phyloP scores from a whole-genome alignment of 2,888 invertebrate species.

The Amaurobius ferox region DNA sequence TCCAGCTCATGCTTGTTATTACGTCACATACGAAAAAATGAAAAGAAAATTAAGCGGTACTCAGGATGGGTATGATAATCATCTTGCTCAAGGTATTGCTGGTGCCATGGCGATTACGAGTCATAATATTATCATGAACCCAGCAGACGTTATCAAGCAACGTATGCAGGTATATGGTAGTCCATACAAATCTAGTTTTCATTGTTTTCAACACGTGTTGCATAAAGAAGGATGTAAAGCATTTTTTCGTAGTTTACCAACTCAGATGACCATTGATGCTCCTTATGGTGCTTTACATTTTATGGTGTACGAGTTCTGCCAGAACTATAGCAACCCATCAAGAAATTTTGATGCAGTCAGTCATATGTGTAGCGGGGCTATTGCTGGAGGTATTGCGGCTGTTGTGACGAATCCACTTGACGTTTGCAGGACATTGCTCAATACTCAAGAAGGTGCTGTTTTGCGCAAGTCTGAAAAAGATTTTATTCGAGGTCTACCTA shows the following conservation, averaged over 20 bases:
- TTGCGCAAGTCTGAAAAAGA: neutral
- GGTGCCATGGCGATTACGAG: slow-evolving; percentile 37
- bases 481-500: slow-evolving; percentile 29
- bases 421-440: slow-evolving; percentile 44
- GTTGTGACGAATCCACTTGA: slow-evolving; percentile 46
- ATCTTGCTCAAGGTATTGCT: slow-evolving; percentile 22
- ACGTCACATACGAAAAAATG: slow-evolving; percentile 34
- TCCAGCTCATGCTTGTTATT: slow-evolving; percentile 51
- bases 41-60: slow-evolving; percentile 41
- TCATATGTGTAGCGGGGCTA: slow-evolving; percentile 30
- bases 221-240: slow-evolving; percentile 23
- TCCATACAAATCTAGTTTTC: slow-evolving; percentile 27
- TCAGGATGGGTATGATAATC: slow-evolving; percentile 30
- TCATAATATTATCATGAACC: slow-evolving; percentile 55
- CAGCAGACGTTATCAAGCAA: slow-evolving; percentile 48
- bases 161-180: slow-evolving; percentile 48
- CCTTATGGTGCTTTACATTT: slow-evolving; percentile 48
- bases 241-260: slow-evolving; percentile 40
- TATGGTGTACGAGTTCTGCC: slow-evolving; percentile 41
- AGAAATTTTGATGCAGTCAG: slow-evolving; percentile 39
- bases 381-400: slow-evolving; percentile 46
- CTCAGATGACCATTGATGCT: slow-evolving; percentile 48
- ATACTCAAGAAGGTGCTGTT: slow-evolving; percentile 45
- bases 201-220: slow-evolving; percentile 23
- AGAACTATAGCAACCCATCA: slow-evolving; percentile 29